phyloP scores from a whole-genome alignment of 2,113 vertebrate genomes.

The Gulo gulo region DNA sequence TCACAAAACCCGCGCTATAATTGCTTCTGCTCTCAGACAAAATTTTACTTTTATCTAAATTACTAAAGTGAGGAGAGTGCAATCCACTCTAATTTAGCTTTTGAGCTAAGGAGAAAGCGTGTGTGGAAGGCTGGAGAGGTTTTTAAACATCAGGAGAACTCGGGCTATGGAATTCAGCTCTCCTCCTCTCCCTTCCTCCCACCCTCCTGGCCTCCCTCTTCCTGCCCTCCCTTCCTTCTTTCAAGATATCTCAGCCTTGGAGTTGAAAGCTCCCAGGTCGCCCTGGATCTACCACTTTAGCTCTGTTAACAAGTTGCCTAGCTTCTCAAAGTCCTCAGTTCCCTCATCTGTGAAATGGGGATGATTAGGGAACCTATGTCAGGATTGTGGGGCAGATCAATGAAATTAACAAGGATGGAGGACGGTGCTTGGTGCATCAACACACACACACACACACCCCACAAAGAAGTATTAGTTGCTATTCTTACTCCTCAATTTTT shows the following conservation, averaged over 20 bases:
- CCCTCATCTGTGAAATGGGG: conserved; percentile 34
- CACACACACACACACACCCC: not conserved
- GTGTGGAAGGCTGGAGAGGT: conserved; percentile 62
- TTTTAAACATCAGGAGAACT: conserved; percentile 72
- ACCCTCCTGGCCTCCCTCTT: too few species aligned
- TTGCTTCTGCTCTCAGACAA: conserved; percentile 85
- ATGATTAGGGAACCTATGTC: not conserved
- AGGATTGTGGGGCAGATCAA: not conserved
- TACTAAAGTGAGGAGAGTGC: conserved; percentile 80
- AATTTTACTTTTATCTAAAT: conserved; percentile 86
- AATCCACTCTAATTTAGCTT: conserved; percentile 76
- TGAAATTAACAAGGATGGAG: not conserved
- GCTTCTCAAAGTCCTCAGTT: not conserved
- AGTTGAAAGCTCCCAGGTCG: not conserved
- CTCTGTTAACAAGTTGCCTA: not conserved
- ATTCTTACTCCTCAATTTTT: not conserved
- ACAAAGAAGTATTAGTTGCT: not conserved
- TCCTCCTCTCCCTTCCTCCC: not conserved
- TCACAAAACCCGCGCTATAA: conserved; percentile 81
- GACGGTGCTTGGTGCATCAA: fast-evolving
- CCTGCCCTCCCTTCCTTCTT: not conserved
- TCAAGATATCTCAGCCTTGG: not conserved
- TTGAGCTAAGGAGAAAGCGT: conserved; percentile 65
- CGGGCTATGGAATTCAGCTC: conserved; percentile 19
- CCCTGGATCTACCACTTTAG: not conserved